Evolutionary conservation across 2,113 vertebrate species (phyloP).

Genomic region (Ciconia stormi): DNA sequence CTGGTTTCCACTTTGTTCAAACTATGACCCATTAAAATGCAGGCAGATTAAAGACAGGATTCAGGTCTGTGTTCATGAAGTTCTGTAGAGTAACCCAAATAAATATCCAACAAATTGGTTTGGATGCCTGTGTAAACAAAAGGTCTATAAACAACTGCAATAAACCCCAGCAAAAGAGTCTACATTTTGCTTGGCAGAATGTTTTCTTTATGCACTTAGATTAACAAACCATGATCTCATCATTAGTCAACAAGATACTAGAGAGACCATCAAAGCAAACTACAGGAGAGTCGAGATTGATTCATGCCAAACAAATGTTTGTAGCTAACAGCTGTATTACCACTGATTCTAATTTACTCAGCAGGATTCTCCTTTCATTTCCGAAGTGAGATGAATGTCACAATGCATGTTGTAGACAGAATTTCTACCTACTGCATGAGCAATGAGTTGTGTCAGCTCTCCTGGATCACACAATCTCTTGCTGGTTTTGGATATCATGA

Average conservation of each 20-base stretch:
- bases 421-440: conserved; percentile 4
- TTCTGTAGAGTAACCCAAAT: conserved; percentile 57
- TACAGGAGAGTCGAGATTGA: conserved; percentile 73
- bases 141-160: conserved; percentile 71
- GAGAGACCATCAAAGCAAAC: conserved; percentile 85
- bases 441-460: conserved; percentile 29
- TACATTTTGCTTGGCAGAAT: conserved; percentile 70
- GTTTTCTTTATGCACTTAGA: conserved; percentile 78
- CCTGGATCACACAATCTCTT: not conserved
- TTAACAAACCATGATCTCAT: conserved; percentile 82
- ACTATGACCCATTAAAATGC: conserved; percentile 42
- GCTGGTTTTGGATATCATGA: not conserved
- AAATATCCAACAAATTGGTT: conserved; percentile 73
- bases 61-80: conserved; percentile 44
- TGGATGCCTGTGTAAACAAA: conserved; percentile 67
- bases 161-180: conserved; percentile 49
- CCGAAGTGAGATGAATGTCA: conserved; percentile 66
- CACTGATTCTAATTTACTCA: conserved; percentile 73
- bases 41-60: conserved; percentile 64
- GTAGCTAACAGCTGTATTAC: conserved; percentile 78
- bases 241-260: conserved; percentile 81
- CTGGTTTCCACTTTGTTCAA: conserved; percentile 59
- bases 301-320: conserved; percentile 79
- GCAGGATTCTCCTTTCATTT: conserved; percentile 74
- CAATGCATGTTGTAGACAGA: conserved; percentile 29